These are phyloP conservation scores for Druon quercuslanigerum DNA, from an alignment of 1,140 invertebrate genomes.

Conservation along the genomic window DNA sequence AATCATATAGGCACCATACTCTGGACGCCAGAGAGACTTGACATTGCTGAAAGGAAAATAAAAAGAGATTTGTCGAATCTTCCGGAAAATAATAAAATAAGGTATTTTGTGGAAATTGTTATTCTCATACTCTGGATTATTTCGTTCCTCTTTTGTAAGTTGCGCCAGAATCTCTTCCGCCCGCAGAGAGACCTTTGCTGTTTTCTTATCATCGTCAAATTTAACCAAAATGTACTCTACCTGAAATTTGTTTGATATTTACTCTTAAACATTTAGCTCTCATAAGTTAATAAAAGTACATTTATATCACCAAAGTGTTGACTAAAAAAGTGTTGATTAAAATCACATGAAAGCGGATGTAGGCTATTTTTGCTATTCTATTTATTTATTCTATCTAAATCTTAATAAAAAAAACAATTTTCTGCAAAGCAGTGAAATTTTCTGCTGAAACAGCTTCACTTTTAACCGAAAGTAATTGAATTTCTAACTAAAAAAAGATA, in stretches of 20 bases:
- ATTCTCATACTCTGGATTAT: slow-evolving; percentile 82
- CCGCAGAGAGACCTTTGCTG: slow-evolving; percentile 88
- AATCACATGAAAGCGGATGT: too few relatives aligned
- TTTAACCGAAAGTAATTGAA: too few relatives aligned
- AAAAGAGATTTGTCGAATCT: background rate
- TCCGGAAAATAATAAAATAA: slow-evolving; percentile 25
- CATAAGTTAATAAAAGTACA: background rate
- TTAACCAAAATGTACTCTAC: slow-evolving; percentile 98
- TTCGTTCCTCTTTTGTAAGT: slow-evolving; percentile 89
- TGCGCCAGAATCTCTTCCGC: slow-evolving; percentile 86
- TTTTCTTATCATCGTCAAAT: slow-evolving; percentile 92
- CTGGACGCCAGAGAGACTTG: slow-evolving; percentile 96
- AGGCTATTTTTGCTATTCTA: too few relatives aligned
- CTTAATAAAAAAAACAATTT: too few relatives aligned
- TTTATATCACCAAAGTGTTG: background rate
- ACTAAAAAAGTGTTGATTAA: too few relatives aligned
- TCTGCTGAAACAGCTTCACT: too few relatives aligned
- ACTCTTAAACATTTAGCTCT: background rate
- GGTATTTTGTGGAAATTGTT: slow-evolving; percentile 8
- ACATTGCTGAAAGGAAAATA: slow-evolving; percentile 77
- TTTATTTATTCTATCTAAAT: too few relatives aligned
- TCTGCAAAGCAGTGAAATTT: too few relatives aligned
- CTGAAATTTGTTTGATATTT: slow-evolving; percentile 63
- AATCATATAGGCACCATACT: slow-evolving; percentile 99
- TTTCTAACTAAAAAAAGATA: too few relatives aligned